A percentile compares a stretch with the other conserved stretches of the same genome.
Conservation (phyloP, 2,888 invertebrate genomes). For the Fragum whitleyi region DNA sequence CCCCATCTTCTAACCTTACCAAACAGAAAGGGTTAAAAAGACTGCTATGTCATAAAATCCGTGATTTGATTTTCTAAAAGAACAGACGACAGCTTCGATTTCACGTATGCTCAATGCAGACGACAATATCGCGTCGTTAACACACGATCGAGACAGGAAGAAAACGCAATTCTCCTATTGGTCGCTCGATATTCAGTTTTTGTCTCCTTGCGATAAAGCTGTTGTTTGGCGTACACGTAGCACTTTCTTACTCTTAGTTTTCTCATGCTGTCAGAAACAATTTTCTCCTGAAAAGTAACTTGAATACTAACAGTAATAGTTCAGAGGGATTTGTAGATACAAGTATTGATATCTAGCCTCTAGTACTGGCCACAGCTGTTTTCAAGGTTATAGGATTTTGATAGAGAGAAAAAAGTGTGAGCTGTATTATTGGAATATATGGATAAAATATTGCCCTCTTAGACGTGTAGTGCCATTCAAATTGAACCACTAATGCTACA, state of each 20-base stretch:
- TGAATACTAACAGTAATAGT: background rate
- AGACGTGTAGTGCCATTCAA: conserved; percentile 14
- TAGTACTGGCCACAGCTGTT: conserved; percentile 13
- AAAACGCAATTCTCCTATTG: conserved; percentile 4
- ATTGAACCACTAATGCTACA: background rate
- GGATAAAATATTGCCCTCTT: conserved; percentile 12
- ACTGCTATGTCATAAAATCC: too few relatives aligned
- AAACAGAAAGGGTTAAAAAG: too few relatives aligned
- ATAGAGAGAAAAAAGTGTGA: background rate
- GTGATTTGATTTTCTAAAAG: background rate
- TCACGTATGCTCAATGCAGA: conserved; percentile 19
- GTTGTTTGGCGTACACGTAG: background rate
- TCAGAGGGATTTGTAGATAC: background rate
- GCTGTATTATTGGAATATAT: conserved; percentile 7
- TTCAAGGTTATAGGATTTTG: background rate
- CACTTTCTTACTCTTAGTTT: background rate
- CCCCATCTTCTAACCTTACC: too few relatives aligned
- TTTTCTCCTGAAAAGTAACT: background rate
- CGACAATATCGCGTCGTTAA: conserved; percentile 9
- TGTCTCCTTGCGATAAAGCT: background rate
- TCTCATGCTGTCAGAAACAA: background rate
- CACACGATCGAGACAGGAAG: conserved; percentile 15
- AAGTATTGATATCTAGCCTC: background rate
- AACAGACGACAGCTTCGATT: conserved; percentile 27
- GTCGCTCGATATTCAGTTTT: conserved; percentile 17